A percentile compares a stretch with the other conserved stretches of the same genome.
These are phyloP conservation scores for Amphimallon solstitiale DNA, from an alignment of 2,888 invertebrate genomes.

Conservation along the genomic window DNA sequence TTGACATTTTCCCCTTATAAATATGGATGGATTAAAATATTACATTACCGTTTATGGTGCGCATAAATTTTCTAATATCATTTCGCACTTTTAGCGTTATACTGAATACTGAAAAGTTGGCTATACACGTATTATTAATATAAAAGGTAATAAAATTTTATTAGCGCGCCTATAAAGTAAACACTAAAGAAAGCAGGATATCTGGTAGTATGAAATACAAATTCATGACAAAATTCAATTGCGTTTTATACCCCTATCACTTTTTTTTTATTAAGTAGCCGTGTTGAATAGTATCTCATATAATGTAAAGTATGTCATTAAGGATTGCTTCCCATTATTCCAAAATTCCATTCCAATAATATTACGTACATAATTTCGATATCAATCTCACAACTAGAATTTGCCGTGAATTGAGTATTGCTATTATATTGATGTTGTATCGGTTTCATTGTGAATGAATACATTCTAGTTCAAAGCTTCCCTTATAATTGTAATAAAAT, in stretches of 20 bases:
- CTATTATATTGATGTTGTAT: conserved; percentile 21
- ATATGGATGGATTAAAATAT: neutral
- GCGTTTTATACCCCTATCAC: conserved; percentile 25
- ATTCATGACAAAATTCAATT: conserved; percentile 18
- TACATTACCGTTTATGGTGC: neutral
- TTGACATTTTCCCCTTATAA: no score
- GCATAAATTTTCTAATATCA: conserved; percentile 20
- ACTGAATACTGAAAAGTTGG: conserved; percentile 25
- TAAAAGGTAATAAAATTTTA: conserved; percentile 21
- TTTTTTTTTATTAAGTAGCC: conserved; percentile 31
- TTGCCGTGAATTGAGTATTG: conserved; percentile 19
- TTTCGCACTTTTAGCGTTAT: conserved; percentile 5
- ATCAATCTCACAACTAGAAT: conserved; percentile 6
- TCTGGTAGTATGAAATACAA: conserved; percentile 21
- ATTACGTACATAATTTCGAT: conserved; percentile 3
- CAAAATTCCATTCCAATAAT: conserved; percentile 6
- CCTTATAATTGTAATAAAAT: conserved; percentile 20
- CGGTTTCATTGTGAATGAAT: conserved; percentile 18
- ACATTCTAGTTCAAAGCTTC: conserved; percentile 1
- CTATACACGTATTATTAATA: conserved; percentile 17
- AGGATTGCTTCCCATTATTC: neutral
- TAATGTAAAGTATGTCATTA: conserved; percentile 19
- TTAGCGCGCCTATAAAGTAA: conserved; percentile 25
- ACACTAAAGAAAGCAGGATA: conserved; percentile 13
- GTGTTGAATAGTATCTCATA: conserved; percentile 18